Conservation (phyloP, 2,888 invertebrate species). For the Willowsia nigromaculata region DNA sequence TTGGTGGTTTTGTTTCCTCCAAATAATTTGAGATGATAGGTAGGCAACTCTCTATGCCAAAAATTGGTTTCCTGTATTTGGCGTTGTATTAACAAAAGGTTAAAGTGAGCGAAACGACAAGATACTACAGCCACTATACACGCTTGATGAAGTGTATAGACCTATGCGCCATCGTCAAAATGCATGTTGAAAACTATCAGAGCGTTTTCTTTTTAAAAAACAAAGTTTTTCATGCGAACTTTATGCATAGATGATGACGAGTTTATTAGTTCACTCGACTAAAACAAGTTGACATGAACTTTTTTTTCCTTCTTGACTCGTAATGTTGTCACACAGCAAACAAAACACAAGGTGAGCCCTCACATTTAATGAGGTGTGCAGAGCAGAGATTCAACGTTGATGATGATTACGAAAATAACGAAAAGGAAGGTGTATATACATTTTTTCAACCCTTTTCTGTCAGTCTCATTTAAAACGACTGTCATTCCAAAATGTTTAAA, state of each 20-base stretch:
- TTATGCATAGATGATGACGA: not conserved
- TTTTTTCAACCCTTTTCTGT: not conserved
- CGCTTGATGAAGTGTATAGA: not conserved
- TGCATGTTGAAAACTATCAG: not conserved
- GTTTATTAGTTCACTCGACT: conserved; percentile 32
- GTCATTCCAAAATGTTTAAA: not conserved
- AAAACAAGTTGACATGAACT: conserved; percentile 37
- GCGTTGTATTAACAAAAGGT: conserved; percentile 6
- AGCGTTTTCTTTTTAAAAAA: not conserved
- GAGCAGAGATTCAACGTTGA: too few species aligned
- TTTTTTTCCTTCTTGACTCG: not conserved
- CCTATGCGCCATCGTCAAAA: not conserved
- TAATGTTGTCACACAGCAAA: not conserved
- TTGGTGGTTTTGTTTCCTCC: too few species aligned
- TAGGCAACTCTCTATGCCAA: not conserved
- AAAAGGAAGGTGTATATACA: too few species aligned
- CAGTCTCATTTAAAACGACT: not conserved
- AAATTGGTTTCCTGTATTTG: conserved; percentile 4
- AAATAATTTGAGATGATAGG: too few species aligned
- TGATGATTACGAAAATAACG: too few species aligned
- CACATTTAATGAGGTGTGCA: conserved; percentile 50
- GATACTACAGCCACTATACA: not conserved
- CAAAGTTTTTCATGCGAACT: not conserved
- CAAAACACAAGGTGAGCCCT: conserved; percentile 52
- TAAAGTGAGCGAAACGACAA: not conserved